phyloP scores from a whole-genome alignment of 2,113 vertebrate genomes.

The Nibea coibor region DNA sequence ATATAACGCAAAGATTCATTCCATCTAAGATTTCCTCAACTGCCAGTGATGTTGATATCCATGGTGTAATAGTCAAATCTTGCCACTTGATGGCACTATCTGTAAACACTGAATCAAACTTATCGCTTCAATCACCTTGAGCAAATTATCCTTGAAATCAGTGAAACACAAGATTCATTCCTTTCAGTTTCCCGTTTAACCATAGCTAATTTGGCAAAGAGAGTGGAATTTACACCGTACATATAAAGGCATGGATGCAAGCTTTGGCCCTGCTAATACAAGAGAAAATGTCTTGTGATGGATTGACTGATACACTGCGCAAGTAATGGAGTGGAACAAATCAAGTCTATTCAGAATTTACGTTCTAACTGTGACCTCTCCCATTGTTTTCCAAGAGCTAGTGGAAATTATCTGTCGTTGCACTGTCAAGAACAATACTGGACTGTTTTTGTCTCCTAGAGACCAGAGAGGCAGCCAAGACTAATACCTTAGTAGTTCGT shows the following conservation, averaged over 20 bases:
- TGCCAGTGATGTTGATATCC: not conserved
- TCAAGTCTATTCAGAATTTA: slow-evolving; percentile 8
- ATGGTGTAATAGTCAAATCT: slow-evolving; percentile 26
- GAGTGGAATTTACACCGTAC: not conserved
- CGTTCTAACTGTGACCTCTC: slow-evolving; percentile 23
- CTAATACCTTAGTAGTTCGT: not conserved
- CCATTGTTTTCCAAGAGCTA: slow-evolving; percentile 14
- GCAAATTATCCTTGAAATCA: not conserved
- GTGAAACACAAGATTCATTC: not conserved
- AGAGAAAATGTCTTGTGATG: not conserved
- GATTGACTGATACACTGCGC: not conserved
- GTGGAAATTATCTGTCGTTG: slow-evolving; percentile 6
- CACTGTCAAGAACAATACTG: slow-evolving; percentile 32
- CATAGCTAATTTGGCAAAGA: not conserved
- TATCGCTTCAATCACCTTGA: not conserved
- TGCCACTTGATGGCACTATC: slow-evolving; percentile 54
- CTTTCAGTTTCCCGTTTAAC: not conserved
- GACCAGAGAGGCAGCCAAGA: slow-evolving; percentile 6
- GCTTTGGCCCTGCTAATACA: not conserved
- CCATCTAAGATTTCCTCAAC: not conserved
- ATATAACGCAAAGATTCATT: not conserved
- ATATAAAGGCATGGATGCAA: not conserved
- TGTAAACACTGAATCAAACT: slow-evolving; percentile 18
- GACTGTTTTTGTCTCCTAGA: slow-evolving; percentile 29
- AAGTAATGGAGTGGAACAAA: slow-evolving; percentile 12